phyloP scores from a whole-genome alignment of 2,888 invertebrate species.

The Eulithis testata region DNA sequence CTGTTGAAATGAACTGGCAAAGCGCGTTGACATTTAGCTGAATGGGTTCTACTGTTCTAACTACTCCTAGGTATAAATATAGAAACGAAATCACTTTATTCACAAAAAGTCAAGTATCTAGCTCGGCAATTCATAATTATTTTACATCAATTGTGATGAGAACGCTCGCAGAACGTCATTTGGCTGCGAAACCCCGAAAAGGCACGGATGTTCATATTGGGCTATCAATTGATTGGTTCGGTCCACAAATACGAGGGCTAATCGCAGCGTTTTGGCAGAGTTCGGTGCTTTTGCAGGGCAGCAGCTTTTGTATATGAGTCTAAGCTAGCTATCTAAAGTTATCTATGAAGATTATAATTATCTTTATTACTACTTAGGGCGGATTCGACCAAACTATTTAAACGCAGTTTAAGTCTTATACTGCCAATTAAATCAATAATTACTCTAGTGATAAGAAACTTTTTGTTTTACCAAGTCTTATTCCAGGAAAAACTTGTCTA shows the following conservation, averaged over 20 bases:
- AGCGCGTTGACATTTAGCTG: constrained; percentile 1
- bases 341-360: neutral
- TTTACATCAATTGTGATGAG: neutral
- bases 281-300: constrained; percentile 20
- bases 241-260: constrained; percentile 28
- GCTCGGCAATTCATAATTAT: neutral
- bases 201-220: constrained; percentile 21
- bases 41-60: constrained; percentile 5
- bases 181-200: constrained; percentile 18
- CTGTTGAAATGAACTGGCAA: constrained; percentile 20
- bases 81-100: too few relatives aligned
- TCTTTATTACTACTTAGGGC: neutral
- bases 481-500: too few relatives aligned
- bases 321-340: constrained; percentile 1
- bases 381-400: too few relatives aligned
- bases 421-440: too few relatives aligned
- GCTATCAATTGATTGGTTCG: constrained; percentile 30
- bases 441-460: too few relatives aligned
- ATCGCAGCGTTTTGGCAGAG: constrained; percentile 37
- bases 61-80: neutral
- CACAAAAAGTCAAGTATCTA: too few relatives aligned
- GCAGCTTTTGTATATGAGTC: constrained; percentile 24
- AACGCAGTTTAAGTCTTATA: too few relatives aligned
- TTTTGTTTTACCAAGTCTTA: too few relatives aligned
- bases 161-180: constrained; percentile 5